Base-by-base conservation (phyloP, 2,888 invertebrate species). In the Zaprionus obscuricornis region DNA sequence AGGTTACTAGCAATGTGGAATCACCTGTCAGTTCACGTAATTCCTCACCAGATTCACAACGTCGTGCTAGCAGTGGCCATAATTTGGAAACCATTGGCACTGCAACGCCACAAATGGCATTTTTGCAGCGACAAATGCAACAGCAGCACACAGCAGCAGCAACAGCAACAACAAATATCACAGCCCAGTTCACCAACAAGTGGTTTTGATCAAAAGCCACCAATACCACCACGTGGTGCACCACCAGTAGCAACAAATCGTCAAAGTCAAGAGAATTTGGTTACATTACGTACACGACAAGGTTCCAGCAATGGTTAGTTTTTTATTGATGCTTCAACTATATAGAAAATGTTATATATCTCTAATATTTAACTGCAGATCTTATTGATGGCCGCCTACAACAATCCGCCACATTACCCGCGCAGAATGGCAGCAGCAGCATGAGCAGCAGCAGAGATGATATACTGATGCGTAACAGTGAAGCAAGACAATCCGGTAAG, bases 151-250 rank as follows among this genome's bases (percentile, higher is more conserved):
- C 74, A 71, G 26, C 54, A 50, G 6, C 72, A 42, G 4, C 73
- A 75, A 42, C 76, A 72, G 40, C 69, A 74, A 29, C 74, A 73
- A 57, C 49, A 78, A 40, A 67, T 62, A 33, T 64, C 75, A 47
- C 87, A 87, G 71, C 78, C 82, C 39, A 68, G 74, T 24, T 85
- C 87, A 42, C 89, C 90, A 22, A 82, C 87, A 31, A 71, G 77
- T 22, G 87, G 84, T 20, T 86, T 88, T 57, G 92, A 92, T 20
- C 89, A 88, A 50, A 92, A 92, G 70, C 93, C 93, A 27, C 92
- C 92, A 0, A 91, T 93, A 66, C 92, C 93, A 57, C 93, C 93
- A 1, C 88, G 92, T 71, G 92, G 92, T 5, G 92, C 92, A 10
- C 92, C 93, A 6, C 93, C 93, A 5, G 92, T 92, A 26, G 89